Base-by-base conservation (phyloP, 1,140 invertebrate species). In the Euura lappo region DNA sequence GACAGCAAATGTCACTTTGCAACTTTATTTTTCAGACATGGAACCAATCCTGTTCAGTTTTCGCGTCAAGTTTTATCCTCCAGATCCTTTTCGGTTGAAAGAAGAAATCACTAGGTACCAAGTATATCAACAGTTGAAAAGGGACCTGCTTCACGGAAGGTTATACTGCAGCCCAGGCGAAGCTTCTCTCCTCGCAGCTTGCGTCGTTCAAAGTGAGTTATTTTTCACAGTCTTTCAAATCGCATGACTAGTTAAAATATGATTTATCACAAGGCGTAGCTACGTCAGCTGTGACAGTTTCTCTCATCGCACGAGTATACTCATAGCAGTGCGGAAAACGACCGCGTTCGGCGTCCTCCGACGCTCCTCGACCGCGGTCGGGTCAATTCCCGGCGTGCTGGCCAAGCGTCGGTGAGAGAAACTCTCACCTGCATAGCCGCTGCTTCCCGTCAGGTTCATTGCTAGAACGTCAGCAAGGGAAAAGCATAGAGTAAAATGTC, bases 41-140 rank as follows among this genome's bases (percentile, higher is more conserved):
- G 93, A 94, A 78, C 94, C 95, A 70, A 93, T 97, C 80, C 84
- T 97, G 45, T 96, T 98, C 85, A 97, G 96, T 83, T 95, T 98
- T 85, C 93, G 97, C 69, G 94, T 98, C 60, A 98, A 98, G 87
- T 98, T 97, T 84, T 98, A 98, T 85, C 97, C 97, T 6, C 94
- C 95, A 45, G 96, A 98, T 90, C 96, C 97, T 64, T 90, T 93
- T 80, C 86, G 91, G 74, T 86, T 97, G 75, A 95, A 95, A 81
- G 95, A 97, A 87, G 95, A 96, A 88, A 93, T 95, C 67, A 96
- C 95, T 11, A 90, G 94, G 76, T 98, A 98, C 88, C 96, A 97
- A 87, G 91, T 98, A 79, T 99, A 97, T 86, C 91, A 98, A 70
- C 98, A 99, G 85, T 87, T 99, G 71, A 95, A 98, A 87, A 90